phyloP scores from a whole-genome alignment of 2,113 vertebrate genomes.

The Sorex araneus region DNA sequence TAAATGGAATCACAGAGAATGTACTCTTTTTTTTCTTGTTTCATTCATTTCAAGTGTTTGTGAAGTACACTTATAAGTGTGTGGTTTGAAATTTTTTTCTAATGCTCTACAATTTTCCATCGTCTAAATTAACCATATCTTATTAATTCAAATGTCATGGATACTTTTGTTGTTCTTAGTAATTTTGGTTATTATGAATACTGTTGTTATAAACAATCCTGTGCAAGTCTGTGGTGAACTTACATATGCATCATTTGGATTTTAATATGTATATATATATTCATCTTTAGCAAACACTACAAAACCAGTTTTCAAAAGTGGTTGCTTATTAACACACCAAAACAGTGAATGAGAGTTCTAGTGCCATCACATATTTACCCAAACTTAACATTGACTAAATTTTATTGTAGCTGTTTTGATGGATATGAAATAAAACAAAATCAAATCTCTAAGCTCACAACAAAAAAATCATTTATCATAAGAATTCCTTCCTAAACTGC shows the following conservation, averaged over 20 bases:
- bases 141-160: not conserved
- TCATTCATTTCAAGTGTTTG: slow-evolving; percentile 19
- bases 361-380: not conserved
- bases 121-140: not conserved
- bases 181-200: slow-evolving; percentile 8
- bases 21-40: slow-evolving; percentile 1
- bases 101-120: not conserved
- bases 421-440: not conserved
- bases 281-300: not conserved
- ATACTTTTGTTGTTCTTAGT: not conserved
- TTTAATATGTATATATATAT: not conserved
- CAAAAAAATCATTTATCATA: not conserved
- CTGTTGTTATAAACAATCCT: not conserved
- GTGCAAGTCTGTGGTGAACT: not conserved
- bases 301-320: slow-evolving; percentile 31
- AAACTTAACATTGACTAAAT: slow-evolving; percentile 34
- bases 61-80: not conserved
- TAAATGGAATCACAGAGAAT: not conserved
- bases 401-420: slow-evolving; percentile 55
- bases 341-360: not conserved
- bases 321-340: not conserved
- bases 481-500: not conserved
- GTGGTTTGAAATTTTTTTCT: slow-evolving; percentile 39
- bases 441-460: not conserved
- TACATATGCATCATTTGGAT: not conserved